phyloP scores from a whole-genome alignment of 1,140 invertebrate genomes.

The Megalopta genalis region DNA sequence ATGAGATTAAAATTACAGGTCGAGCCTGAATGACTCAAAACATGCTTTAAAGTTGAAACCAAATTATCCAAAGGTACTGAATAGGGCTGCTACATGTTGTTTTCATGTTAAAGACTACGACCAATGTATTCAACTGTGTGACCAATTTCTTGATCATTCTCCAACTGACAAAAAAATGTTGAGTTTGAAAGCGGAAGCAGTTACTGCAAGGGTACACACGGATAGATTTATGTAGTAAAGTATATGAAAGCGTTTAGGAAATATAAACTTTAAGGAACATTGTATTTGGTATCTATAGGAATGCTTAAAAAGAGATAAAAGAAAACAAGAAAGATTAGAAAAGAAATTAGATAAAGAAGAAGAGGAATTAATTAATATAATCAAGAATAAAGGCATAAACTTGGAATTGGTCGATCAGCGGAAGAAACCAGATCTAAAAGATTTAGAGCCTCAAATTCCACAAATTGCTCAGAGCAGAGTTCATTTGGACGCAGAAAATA shows the following conservation, averaged over 20 bases:
- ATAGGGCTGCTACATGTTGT: constrained; percentile 88
- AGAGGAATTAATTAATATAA: constrained; percentile 80
- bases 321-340: constrained; percentile 82
- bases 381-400: constrained; percentile 80
- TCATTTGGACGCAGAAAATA: constrained; percentile 80
- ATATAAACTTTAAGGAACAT: background rate
- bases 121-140: constrained; percentile 87
- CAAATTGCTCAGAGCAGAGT: constrained; percentile 83
- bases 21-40: constrained; percentile 87
- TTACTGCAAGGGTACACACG: constrained; percentile 79
- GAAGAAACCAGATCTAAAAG: constrained; percentile 77
- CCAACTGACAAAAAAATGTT: constrained; percentile 82
- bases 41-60: constrained; percentile 88
- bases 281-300: constrained; percentile 49
- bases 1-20: constrained; percentile 77
- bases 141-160: constrained; percentile 83
- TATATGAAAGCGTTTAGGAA: background rate
- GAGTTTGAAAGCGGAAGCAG: constrained; percentile 82
- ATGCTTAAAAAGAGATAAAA: constrained; percentile 79
- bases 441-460: constrained; percentile 83
- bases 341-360: constrained; percentile 82
- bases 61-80: constrained; percentile 89
- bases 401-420: constrained; percentile 71
- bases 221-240: constrained; percentile 13
- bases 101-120: constrained; percentile 86